These are phyloP conservation scores for Caenorhabditis remanei DNA, from an alignment of 1,140 invertebrate species.

Conservation along the genomic window DNA sequence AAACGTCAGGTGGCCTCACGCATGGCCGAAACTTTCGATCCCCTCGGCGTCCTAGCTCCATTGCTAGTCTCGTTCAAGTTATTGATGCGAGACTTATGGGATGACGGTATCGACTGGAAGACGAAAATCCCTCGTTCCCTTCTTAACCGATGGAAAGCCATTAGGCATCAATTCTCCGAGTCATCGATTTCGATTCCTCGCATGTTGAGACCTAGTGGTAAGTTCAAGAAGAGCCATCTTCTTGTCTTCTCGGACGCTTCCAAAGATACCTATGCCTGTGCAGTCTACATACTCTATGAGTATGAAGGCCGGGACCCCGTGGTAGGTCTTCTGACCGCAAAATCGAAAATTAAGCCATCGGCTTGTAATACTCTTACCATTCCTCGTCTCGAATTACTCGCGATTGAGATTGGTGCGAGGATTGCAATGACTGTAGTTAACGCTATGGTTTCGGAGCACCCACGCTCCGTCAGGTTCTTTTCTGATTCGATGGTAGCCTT, in stretches of 20 bases:
- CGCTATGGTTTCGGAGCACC: neutral
- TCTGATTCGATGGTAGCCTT: no score
- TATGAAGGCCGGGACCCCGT: neutral
- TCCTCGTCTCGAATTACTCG: neutral
- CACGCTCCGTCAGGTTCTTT: no score
- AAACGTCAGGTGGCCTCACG: neutral
- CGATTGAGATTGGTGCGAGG: neutral
- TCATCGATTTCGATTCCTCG: neutral
- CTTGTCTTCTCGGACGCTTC: neutral
- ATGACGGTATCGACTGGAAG: neutral
- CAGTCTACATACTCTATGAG: neutral
- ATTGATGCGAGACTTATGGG: neutral
- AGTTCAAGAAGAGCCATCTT: neutral
- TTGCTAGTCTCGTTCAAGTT: neutral
- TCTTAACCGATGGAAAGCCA: neutral
- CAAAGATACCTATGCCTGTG: neutral
- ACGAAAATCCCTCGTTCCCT: neutral
- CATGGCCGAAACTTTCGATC: neutral
- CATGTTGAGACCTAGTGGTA: neutral
- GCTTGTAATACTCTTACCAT: neutral
- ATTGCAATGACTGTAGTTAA: neutral
- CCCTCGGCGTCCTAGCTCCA: neutral
- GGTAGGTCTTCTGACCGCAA: neutral
- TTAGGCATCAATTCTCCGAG: neutral
- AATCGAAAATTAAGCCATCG: neutral